Evolutionary conservation across 2,113 vertebrate genomes (phyloP).

Genomic region (Charina bottae): DNA sequence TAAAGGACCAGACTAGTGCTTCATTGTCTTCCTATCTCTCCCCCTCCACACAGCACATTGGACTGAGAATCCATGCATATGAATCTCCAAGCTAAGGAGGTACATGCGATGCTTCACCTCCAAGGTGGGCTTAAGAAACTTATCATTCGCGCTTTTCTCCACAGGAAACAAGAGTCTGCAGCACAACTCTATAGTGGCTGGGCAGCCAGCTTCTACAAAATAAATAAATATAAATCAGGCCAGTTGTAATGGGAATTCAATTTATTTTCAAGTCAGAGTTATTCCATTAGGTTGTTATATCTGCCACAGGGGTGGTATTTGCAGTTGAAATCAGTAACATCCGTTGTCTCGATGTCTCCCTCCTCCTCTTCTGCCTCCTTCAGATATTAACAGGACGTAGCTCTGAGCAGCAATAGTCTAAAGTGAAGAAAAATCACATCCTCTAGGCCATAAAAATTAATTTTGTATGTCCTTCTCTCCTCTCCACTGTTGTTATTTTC

Average conservation of each 20-base stretch:
- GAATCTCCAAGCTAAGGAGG: background rate
- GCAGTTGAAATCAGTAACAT: background rate
- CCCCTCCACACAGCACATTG: background rate
- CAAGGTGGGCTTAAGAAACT: background rate
- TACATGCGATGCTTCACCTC: background rate
- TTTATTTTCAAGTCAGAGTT: conserved; percentile 25
- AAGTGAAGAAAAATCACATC: conserved; percentile 23
- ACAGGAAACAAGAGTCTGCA: background rate
- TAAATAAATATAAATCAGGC: background rate
- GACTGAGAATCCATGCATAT: background rate
- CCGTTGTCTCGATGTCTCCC: background rate
- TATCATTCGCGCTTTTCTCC: background rate
- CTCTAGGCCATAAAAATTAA: background rate
- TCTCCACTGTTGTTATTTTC: conserved; percentile 15
- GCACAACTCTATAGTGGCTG: accelerated
- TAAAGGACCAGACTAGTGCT: conserved; percentile 32
- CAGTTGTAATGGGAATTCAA: conserved; percentile 9
- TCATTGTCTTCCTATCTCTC: conserved; percentile 21
- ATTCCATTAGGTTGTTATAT: conserved; percentile 11
- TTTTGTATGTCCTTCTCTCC: background rate
- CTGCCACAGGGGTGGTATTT: conserved; percentile 2
- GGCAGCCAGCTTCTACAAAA: background rate
- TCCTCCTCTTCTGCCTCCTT: background rate
- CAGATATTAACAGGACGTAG: background rate
- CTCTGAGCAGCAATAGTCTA: background rate